Percentiles rank a stretch among this genome's conserved stretches.
Conservation (phyloP, 2,888 invertebrate genomes). For the Desoria tigrina region DNA sequence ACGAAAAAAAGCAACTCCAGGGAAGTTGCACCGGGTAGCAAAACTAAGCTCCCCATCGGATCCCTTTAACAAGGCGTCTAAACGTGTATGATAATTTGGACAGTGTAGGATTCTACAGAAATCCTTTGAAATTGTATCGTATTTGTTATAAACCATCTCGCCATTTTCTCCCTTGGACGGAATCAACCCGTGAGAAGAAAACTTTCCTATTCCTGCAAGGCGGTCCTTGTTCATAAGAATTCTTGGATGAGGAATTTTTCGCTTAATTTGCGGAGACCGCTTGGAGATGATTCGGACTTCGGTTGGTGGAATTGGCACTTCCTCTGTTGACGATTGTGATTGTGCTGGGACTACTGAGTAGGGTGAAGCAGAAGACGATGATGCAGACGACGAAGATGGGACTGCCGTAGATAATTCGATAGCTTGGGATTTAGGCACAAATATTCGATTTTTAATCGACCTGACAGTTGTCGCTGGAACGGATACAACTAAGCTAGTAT, state of each 20-base stretch:
- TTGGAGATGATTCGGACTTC: background rate
- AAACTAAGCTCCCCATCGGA: conserved; percentile 49
- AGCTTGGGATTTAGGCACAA: conserved; percentile 26
- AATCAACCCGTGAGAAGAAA: background rate
- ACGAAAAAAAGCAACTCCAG: conserved; percentile 52
- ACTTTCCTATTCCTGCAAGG: background rate
- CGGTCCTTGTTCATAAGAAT: conserved; percentile 45
- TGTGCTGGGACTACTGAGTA: background rate
- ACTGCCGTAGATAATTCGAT: background rate
- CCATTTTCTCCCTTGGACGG: conserved; percentile 9
- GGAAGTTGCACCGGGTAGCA: conserved; percentile 50
- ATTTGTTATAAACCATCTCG: conserved; percentile 40
- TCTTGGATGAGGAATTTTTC: conserved; percentile 51
- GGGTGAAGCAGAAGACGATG: background rate
- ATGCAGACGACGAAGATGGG: too few species aligned
- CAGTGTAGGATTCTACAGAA: conserved; percentile 48
- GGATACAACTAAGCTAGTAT: conserved; percentile 45
- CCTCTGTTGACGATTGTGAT: background rate
- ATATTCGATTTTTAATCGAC: conserved; percentile 49
- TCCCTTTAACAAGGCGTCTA: conserved; percentile 33
- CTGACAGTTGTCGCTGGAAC: conserved; percentile 40
- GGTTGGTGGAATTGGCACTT: background rate
- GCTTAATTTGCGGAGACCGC: background rate
- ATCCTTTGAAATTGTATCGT: conserved; percentile 40
- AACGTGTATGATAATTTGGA: conserved; percentile 39